phyloP scores from a whole-genome alignment of 1,140 invertebrate genomes.

The Scaptodrosophila lebanonensis region DNA sequence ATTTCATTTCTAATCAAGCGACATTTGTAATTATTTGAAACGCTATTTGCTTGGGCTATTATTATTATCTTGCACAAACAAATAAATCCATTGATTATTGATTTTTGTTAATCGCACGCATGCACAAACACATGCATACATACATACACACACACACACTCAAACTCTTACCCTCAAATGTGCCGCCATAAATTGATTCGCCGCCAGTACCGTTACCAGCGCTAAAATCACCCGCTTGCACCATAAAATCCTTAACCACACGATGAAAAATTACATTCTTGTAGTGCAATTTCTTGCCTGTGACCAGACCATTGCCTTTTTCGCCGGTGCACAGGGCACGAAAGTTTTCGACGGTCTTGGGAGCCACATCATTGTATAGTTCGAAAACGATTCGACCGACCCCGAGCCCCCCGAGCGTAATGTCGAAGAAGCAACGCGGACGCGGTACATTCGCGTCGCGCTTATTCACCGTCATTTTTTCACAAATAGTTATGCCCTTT shows the following conservation, averaged over 20 bases:
- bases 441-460: slow-evolving; percentile 75
- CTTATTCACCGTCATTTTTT: slow-evolving; percentile 63
- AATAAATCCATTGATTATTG: slow-evolving; percentile 26
- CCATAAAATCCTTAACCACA: slow-evolving; percentile 96
- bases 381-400: slow-evolving; percentile 96
- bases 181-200: slow-evolving; percentile 93
- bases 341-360: slow-evolving; percentile 97
- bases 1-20: too few relatives aligned
- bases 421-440: slow-evolving; percentile 91
- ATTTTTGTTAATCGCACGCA: slow-evolving; percentile 22
- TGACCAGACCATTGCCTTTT: slow-evolving; percentile 85
- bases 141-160: slow-evolving; percentile 3
- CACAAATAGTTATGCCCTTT: slow-evolving; percentile 1
- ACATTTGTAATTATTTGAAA: too few relatives aligned
- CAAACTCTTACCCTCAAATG: slow-evolving; percentile 84
- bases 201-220: slow-evolving; percentile 94
- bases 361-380: slow-evolving; percentile 93
- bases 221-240: slow-evolving; percentile 91
- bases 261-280: slow-evolving; percentile 92
- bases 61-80: too few relatives aligned
- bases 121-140: neutral
- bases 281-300: slow-evolving; percentile 85
- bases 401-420: slow-evolving; percentile 91
- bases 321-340: slow-evolving; percentile 94
- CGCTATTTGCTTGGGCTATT: too few relatives aligned